Base-by-base conservation (phyloP, 1,140 invertebrate genomes). In the Phymastichus coffea region DNA sequence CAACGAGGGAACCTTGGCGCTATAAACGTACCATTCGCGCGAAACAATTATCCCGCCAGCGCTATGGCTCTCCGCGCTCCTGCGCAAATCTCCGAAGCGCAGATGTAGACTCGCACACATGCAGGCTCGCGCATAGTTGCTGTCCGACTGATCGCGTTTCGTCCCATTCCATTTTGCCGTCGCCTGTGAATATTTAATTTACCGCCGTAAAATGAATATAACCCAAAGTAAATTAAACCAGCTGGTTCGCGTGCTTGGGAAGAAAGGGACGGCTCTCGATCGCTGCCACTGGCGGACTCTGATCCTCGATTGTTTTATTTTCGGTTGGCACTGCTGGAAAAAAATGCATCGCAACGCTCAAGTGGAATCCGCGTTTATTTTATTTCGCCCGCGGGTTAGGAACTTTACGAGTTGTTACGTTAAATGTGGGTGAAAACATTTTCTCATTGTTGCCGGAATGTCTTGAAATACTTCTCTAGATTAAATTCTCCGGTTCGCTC, bases 391-490 rank as follows among this genome's bases (percentile, higher is more conserved):
- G 40, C 17, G 17, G 4, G 17, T 19, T 25, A 25, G 10, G 26
- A 46, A 46, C 6, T 46, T 46, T 46, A 46, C 26, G 22, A 44
- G 41, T 58, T 52, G 14, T 43, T 58, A 46, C 10, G 28, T 44
- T 46, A 28, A 59, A 46, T n/a, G 8, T 15, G 22, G 17, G 15
- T 37, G 30, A 38, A 38, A 47, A 48, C 25, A 48, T 59, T 52
- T 38, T 60, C 33, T 54, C 51, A 33, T 54, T 26, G 25, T 30
- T 23, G 15, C 2, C 30, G 37, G 57, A 60, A 60, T 60, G 43
- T 38, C 33, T 40, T 30, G 44, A 48, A 60, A 48, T 60, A 60
- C 35, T 60, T 60, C 41, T 53, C 40, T 54, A 41, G 23, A 60
- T 60, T 60, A 60, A 60, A 60, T 54, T 33, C 28, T 33, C 28